Conservation (phyloP, 2,797 vertebrate species). For the Podarcis siculus region DNA sequence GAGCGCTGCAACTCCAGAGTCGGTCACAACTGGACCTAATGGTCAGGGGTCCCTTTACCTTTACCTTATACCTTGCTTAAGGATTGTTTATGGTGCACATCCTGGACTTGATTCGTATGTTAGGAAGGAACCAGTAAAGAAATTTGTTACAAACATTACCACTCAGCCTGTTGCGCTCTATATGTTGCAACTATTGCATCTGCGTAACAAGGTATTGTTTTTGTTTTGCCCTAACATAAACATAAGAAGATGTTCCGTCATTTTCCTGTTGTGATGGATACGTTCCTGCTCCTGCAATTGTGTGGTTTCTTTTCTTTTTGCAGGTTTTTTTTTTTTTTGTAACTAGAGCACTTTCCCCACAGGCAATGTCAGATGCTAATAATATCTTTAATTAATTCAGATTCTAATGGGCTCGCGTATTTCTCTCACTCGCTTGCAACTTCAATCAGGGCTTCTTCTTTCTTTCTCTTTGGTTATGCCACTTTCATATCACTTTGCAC, state of each 20-base stretch:
- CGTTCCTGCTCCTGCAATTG: slow-evolving; percentile 50
- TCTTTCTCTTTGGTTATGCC: slow-evolving; percentile 38
- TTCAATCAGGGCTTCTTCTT: slow-evolving; percentile 65
- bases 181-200: too few species aligned
- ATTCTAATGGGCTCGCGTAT: slow-evolving; percentile 72
- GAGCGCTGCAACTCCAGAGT: too few species aligned
- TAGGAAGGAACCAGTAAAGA: too few species aligned
- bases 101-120: too few species aligned
- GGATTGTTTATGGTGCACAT: too few species aligned
- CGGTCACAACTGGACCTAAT: too few species aligned
- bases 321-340: neutral
- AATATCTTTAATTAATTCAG: slow-evolving; percentile 78
- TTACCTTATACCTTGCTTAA: too few species aligned
- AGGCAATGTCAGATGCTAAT: slow-evolving; percentile 72
- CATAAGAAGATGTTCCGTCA: neutral
- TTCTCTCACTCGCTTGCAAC: slow-evolving; percentile 68
- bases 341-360: slow-evolving; percentile 55
- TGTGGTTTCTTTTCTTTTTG: slow-evolving; percentile 24
- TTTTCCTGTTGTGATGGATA: slow-evolving; percentile 44
- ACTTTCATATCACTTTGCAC: slow-evolving; percentile 73
- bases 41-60: too few species aligned
- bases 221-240: too few species aligned
- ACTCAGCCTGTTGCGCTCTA: too few species aligned
- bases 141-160: too few species aligned
- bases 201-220: too few species aligned